Evolutionary conservation across 2,797 vertebrate genomes (phyloP).

Genomic region (Triplophysa bombifrons): DNA sequence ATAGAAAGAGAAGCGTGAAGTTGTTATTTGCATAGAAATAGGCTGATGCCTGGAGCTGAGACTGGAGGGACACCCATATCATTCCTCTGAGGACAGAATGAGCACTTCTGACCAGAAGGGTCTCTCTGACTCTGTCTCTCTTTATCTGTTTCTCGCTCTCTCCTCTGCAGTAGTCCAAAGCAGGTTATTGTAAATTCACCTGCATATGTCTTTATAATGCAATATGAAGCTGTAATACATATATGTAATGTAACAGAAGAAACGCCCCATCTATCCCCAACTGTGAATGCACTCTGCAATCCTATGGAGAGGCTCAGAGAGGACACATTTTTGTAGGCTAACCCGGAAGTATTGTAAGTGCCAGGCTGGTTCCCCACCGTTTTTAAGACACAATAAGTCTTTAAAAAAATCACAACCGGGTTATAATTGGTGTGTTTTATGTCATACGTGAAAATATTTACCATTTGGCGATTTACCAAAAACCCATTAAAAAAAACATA

Average conservation of each 20-base stretch:
- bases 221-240: neutral
- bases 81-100: slow-evolving; percentile 80
- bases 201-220: neutral
- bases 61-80: slow-evolving; percentile 71
- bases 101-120: slow-evolving; percentile 74
- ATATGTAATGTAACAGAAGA: neutral
- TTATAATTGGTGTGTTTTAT: no score
- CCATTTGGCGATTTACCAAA: no score
- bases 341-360: no score
- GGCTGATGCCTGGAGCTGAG: slow-evolving; percentile 76
- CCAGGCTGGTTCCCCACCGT: no score
- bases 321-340: no score
- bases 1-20: slow-evolving; percentile 87
- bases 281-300: neutral
- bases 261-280: neutral
- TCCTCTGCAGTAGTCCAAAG: slow-evolving; percentile 21
- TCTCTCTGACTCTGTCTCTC: slow-evolving; percentile 60
- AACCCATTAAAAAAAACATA: no score
- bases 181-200: neutral
- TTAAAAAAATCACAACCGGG: no score
- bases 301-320: neutral
- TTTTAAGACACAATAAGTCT: no score
- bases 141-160: neutral
- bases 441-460: no score
- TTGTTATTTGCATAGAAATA: slow-evolving; percentile 99